Evolutionary conservation across 2,113 vertebrate genomes (phyloP), one percentile per base, ranked within the genome.

Genomic region (Sinocyclocheilus anshuiensis): DNA sequence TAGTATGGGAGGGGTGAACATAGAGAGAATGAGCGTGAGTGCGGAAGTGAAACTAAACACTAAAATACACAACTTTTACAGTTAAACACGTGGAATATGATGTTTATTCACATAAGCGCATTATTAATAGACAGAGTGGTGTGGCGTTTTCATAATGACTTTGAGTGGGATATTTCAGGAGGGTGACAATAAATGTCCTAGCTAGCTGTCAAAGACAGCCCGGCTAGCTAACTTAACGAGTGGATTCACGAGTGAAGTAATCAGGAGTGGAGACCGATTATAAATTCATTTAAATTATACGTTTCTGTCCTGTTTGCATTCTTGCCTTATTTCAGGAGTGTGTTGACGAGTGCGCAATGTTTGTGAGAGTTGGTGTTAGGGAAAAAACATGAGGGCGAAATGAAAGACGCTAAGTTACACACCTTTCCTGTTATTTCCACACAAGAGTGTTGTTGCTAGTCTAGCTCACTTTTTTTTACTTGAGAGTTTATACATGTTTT

Each of bases 1-100:
- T 77, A 79, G 57, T 85, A 36, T 12, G 91, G 83, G 88, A 92
- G 86, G 76, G 84, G 87, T 87, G 79, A 81, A 18, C 12, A 33
- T 8, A 61, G 22, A 61, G 29, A 42, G 20, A 63, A 20, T 18
- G 33, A 80, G 10, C 5, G 2, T 50, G 69, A 74, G 81, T 84
- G 81, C 81, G 81, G 81, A 84, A 84, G 81, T 84, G 33, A 74
- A 84, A 74, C 29, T 18, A 59, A 55, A 83, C 48, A 57, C 24
- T 42, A 42, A 84, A 84, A 74, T 39, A 59, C 20, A 8, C 67
- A 84, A 84, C 69, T 74, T 83, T 57, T 74, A 74, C 29, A 5
- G 69, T 74, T 16, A 74, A 74, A 57, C 48, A n/a, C 50, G 67
- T 84, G 81, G 42, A 4, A 55, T 10, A 22, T 13, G 16, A 22